Evolutionary conservation across 2,888 invertebrate genomes (phyloP).

Genomic region (Tetramorium bicarinatum): DNA sequence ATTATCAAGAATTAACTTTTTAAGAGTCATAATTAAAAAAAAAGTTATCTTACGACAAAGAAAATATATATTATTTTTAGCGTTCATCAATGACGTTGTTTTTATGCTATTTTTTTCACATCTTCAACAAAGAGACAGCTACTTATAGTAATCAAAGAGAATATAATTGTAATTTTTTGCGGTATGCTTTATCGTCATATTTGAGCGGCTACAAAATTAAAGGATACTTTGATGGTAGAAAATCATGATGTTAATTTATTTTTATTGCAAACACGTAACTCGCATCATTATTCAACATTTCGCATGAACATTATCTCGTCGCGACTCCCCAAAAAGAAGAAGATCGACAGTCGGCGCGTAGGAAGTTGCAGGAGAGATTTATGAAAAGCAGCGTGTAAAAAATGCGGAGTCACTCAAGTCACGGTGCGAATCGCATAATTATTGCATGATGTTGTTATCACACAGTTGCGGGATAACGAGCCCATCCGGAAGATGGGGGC

Average conservation of each 20-base stretch:
- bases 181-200: neutral
- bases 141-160: neutral
- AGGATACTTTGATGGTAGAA: neutral
- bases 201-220: neutral
- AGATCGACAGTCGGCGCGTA: neutral
- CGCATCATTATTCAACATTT: neutral
- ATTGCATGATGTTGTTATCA: conserved; percentile 13
- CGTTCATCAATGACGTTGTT: neutral
- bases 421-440: conserved; percentile 25
- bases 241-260: neutral
- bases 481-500: conserved; percentile 18
- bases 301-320: neutral
- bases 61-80: neutral
- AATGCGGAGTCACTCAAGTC: neutral
- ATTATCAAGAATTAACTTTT: neutral
- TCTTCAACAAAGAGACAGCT: neutral
- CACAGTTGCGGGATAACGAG: conserved; percentile 38
- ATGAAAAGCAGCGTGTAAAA: neutral
- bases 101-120: neutral
- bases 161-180: neutral
- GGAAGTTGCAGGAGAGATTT: neutral
- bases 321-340: neutral
- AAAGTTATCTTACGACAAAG: neutral
- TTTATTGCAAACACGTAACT: neutral
- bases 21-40: neutral